Evolutionary conservation across 2,888 invertebrate genomes (phyloP), one percentile per base, ranked within the genome.

Genomic region (Lochmaea crataegi): DNA sequence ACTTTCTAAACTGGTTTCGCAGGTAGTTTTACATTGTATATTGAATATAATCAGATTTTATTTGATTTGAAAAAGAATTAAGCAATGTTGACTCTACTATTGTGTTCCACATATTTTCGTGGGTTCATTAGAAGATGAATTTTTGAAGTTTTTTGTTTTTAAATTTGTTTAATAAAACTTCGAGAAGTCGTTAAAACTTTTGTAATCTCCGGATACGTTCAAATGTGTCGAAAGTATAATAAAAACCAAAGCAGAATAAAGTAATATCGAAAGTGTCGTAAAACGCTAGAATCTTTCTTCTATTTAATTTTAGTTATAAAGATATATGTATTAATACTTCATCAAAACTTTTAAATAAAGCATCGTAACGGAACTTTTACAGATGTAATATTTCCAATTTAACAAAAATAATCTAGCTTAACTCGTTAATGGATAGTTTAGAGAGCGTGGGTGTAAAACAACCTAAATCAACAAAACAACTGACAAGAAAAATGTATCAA

Each of bases 191-290:
- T 65, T 45, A 65, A 65, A 65, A 65, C 53, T 65, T 65, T 65
- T 65, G 38, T 65, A 65, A 65, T 65, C 18, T 65, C 6, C 53
- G 18, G 65, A 65, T 65, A 45, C 51, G 65, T 65, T 65, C 38
- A 65, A 65, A 65, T 65, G 56, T 56, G 53, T 65, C 53, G 65
- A 32, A 65, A 65, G 65, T 22, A 56, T 65, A 65, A 56, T 53
- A 56, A 65, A 65, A 22, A 53, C 48, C 18, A 32, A 53, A 56
- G 41, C 51, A 53, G 56, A 65, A 51, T 56, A 53, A 56, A 65
- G 65, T 65, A 65, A 32, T 60, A 38, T 38, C 32, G 60, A 65
- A 65, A 65, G 65, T 65, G 65, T 51, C 65, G 56, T 65, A 65
- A 65, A 65, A 65, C 26, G 32, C 26, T 65, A 16, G 42, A 63